Evolutionary conservation across 2,797 vertebrate species (phyloP), one percentile per base, ranked within the genome.

Genomic region (Alcedo atthis): DNA sequence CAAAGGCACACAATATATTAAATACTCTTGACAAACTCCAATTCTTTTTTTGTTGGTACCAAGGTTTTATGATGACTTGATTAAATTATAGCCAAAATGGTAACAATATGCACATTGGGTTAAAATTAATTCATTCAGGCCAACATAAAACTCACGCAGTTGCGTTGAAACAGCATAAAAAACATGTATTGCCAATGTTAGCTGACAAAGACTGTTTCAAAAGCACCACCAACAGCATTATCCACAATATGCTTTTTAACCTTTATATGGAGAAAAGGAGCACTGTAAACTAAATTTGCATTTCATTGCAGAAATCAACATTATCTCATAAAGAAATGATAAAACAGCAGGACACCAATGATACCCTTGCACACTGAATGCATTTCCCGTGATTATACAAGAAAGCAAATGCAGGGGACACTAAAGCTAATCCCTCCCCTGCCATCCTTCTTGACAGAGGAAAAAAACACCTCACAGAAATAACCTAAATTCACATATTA

Each of bases 241-340:
- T 58, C 71, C 71, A 82, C 64, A 93, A 75, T 71, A 87, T 4
- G 15, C 68, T 80, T 94, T 94, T 96, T 93, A 94, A 92, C 90
- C 68, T 94, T 90, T 93, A 75, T 35, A 53, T 14, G 10, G 53
- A 45, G 70, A 62, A 90, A 82, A 83, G 45, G 25, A 88, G 54
- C 75, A 86, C 78, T 74, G 75, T 92, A 95, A 95, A 89, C 81
- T 86, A 90, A 84, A 94, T 95, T 88, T 96, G 81, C 94, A 96
- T 93, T 95, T 95, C 87, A 93, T 91, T 91, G 92, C 62, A 2
- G 35, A 95, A 93, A 96, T 92, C 93, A 93, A 91, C 91, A 82
- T 88, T 91, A 91, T 91, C 85, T 92, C 88, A 93, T 95, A 96
- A 95, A 94, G 92, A 93, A 95, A 95, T 94, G 87, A 92, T 92